These are phyloP conservation scores for Rhamnusium bicolor DNA, from an alignment of 2,888 invertebrate species.

Conservation along the genomic window DNA sequence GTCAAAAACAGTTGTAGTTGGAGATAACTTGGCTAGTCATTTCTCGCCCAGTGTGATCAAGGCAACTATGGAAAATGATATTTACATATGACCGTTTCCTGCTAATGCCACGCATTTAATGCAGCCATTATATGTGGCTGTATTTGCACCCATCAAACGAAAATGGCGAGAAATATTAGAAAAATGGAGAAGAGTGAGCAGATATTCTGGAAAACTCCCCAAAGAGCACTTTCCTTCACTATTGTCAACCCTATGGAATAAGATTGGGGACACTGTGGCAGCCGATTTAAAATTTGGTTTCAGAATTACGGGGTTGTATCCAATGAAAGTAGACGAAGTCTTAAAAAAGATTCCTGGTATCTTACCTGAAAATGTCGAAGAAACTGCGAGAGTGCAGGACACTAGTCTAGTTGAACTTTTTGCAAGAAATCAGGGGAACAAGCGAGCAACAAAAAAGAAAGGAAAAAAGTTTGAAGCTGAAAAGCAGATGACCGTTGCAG, in stretches of 20 bases:
- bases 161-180: constrained; percentile 27
- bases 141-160: constrained; percentile 10
- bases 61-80: background rate
- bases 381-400: background rate
- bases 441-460: background rate
- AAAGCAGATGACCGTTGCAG: background rate
- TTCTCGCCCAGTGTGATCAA: constrained; percentile 13
- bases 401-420: background rate
- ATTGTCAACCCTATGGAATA: constrained; percentile 5
- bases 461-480: background rate
- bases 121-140: constrained; percentile 3
- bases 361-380: background rate
- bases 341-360: constrained; percentile 14
- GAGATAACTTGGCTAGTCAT: constrained; percentile 3
- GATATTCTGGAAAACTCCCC: constrained; percentile 8
- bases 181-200: constrained; percentile 10
- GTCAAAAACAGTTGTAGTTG: background rate
- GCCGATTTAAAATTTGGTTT: constrained; percentile 5
- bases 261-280: background rate
- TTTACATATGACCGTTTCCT: no score
- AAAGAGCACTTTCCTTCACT: constrained; percentile 16
- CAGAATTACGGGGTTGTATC: constrained; percentile 9
- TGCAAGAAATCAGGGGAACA: background rate
- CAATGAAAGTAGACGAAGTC: constrained; percentile 6
- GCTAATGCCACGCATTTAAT: background rate